A percentile compares a stretch with the other conserved stretches of the same genome.
Evolutionary conservation across 2,113 vertebrate genomes (phyloP).

Genomic region (Arvicanthis niloticus): DNA sequence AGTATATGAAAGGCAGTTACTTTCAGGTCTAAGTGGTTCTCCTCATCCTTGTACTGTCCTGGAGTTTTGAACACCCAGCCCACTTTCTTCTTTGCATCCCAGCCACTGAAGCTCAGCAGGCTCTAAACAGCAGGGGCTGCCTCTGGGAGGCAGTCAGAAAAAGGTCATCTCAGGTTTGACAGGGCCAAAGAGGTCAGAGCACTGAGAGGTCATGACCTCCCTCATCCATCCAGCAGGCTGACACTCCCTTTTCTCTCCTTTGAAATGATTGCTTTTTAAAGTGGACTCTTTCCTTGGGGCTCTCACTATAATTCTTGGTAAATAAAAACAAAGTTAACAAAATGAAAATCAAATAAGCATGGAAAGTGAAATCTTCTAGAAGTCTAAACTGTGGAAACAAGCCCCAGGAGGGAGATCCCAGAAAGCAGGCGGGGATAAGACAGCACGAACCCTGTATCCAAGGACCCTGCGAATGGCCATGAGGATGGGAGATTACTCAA

Average conservation of each 20-base stretch:
- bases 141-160: neutral
- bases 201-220: slow-evolving; percentile 40
- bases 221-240: slow-evolving; percentile 59
- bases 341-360: slow-evolving; percentile 27
- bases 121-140: neutral
- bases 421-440: too few relatives aligned
- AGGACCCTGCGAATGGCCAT: neutral
- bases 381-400: neutral
- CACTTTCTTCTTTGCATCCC: neutral
- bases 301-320: slow-evolving; percentile 34
- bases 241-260: slow-evolving; percentile 48
- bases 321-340: slow-evolving; percentile 38
- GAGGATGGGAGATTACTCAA: neutral
- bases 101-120: neutral
- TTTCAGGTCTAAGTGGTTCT: neutral
- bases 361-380: neutral
- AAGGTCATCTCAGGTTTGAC: slow-evolving; percentile 32
- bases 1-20: neutral
- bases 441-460: neutral
- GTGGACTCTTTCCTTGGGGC: neutral
- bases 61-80: neutral
- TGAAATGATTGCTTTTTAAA: slow-evolving; percentile 61
- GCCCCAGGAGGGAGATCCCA: neutral
- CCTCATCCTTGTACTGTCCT: neutral
- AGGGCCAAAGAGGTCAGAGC: neutral